phyloP scores from a whole-genome alignment of 92 coral and sea anemone species.

The Umimayanthus kanabou region DNA sequence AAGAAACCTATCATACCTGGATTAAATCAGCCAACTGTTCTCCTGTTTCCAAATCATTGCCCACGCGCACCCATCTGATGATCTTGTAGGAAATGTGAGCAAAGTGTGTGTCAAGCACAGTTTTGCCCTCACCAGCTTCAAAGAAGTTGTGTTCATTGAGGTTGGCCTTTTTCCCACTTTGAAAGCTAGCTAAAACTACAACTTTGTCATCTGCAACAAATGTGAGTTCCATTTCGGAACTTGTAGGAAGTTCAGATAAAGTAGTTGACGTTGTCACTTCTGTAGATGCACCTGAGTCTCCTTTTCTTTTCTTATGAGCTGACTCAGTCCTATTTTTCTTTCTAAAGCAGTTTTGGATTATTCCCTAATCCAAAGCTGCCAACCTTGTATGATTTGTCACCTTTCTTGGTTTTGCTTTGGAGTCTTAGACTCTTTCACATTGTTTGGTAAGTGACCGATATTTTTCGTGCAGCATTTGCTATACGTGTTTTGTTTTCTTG shows the following conservation, averaged over 20 bases:
- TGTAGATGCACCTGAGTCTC: slow-evolving; percentile 1
- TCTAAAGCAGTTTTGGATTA: neutral
- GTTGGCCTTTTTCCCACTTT: neutral
- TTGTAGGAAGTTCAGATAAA: neutral
- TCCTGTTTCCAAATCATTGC: too few species aligned
- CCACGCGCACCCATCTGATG: too few species aligned
- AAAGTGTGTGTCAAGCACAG: too few species aligned
- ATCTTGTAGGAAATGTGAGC: too few species aligned
- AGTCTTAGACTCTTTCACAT: slow-evolving; percentile 21
- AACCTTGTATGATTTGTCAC: slow-evolving; percentile 9
- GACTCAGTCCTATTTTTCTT: slow-evolving; percentile 13
- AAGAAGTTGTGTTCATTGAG: too few species aligned
- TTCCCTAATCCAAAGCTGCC: slow-evolving; percentile 19
- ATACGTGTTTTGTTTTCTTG: slow-evolving; percentile 10
- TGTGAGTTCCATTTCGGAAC: neutral
- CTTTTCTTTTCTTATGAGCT: slow-evolving; percentile 20
- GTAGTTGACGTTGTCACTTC: neutral
- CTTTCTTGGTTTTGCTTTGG: neutral
- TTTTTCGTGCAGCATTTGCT: neutral
- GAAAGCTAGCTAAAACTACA: neutral
- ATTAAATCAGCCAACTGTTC: too few species aligned
- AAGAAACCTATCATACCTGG: too few species aligned
- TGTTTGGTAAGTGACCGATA: slow-evolving; percentile 4
- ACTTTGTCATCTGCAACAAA: slow-evolving; percentile 6
- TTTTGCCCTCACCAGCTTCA: too few species aligned